Percentiles rank a stretch among this genome's conserved stretches.
Evolutionary conservation across 2,113 vertebrate species (phyloP).

Genomic region (Crotalus horridus): DNA sequence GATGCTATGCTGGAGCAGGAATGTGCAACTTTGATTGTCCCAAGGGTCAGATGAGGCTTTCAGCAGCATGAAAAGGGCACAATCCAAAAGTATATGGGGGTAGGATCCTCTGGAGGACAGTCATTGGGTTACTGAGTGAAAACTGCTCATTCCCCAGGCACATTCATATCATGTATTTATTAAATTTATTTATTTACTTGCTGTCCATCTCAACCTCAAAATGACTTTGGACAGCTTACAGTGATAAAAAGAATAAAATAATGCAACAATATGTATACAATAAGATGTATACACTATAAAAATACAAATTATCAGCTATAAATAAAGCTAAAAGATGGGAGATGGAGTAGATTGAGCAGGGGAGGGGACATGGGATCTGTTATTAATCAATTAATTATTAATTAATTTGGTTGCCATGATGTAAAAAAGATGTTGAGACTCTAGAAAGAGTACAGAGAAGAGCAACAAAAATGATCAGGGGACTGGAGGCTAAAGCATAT

Average conservation of each 20-base stretch:
- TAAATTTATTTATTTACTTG: background rate
- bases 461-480: no score
- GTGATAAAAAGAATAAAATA: background rate
- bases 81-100: background rate
- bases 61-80: background rate
- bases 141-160: background rate
- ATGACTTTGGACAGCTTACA: background rate
- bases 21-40: background rate
- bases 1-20: slow-evolving; percentile 36
- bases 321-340: background rate
- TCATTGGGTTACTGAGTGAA: background rate
- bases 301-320: background rate
- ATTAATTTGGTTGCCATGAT: no score
- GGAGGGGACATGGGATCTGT: background rate
- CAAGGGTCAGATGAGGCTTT: background rate
- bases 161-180: background rate
- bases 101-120: background rate
- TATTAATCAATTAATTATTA: background rate
- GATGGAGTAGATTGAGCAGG: background rate
- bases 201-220: background rate
- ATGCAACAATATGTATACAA: background rate
- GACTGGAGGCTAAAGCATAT: no score
- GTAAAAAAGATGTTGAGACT: no score
- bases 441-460: no score
- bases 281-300: background rate